Base-by-base conservation (phyloP, 2,797 vertebrate genomes). In the Hemitrygon akajei region DNA sequence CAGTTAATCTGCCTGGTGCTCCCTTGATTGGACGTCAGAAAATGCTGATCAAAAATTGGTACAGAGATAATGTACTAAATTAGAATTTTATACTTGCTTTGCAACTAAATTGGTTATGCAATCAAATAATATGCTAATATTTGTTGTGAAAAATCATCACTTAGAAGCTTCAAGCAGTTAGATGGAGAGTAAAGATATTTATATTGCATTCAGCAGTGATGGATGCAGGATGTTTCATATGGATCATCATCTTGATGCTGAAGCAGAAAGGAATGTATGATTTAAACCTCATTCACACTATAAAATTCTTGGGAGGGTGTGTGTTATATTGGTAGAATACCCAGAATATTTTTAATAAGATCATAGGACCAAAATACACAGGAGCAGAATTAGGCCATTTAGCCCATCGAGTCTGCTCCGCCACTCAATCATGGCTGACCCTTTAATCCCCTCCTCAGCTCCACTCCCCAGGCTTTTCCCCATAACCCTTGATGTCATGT, bases 1-100 rank as follows among this genome's bases (percentile, higher is more conserved):
- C 91, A 93, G 69, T 75, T 93, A 93, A 93, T 93, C 71, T 76
- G 71, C 73, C 63, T 37, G 91, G 27, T 58, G 91, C 73, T 93
- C 69, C 25, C 27, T 7, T 56, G 91, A 93, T 93, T 93, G 71
- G 91, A 20, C 69, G 12, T 75, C 37, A 93, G 91, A 93, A 93
- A 76, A 93, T 22, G n/a, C 86, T 89, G 86, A 89, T 89, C 86
- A 69, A 69, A 89, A 69, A 89, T 66, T 89, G 63, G 9, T 7
- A 37, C 30, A 37, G 6, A 75, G 69, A 56, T 93, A 93, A 93
- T 93, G 47, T 20, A 16, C 37, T 58, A 73, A 73, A 76, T 75
- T 93, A 71, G 25, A 93, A 93, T 93, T 93, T 93, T 76, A 76
- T 93, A 58, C 69, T 75, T 75, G 47, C 10, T 58, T 75, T 93